Evolutionary conservation across 2,888 invertebrate genomes (phyloP), one percentile per base, ranked within the genome.

Genomic region (Tipula vernalis): DNA sequence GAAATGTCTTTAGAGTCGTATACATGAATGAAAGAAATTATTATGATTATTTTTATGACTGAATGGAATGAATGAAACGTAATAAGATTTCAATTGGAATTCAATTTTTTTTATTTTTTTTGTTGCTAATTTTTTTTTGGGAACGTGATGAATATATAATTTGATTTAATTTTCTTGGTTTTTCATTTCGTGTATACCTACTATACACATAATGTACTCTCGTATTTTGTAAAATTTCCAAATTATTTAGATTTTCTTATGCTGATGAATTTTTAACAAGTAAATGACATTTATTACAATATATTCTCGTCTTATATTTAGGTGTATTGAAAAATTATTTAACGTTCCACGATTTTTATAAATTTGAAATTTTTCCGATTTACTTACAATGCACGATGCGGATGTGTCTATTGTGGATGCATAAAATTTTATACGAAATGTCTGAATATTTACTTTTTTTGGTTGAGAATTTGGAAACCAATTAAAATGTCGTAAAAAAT

Each of bases 21-120:
- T 28, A 13, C 5, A 71, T 28, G 71, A 71, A 71, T 71, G 71
- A 71, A 71, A 71, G 71, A 71, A 71, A 71, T 28, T 18, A 28
- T 71, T 71, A 71, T 71, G 71, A 71, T 71, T 71, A 71, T 71
- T 71, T 71, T 71, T 71, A 71, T 71, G 71, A 71, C 71, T 71
- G 28, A 71, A 71, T 71, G 28, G 71, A 71, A 71, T 71, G 71
- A 71, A 71, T 71, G 71, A 71, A 15, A 71, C 28, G 28, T 71
- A 71, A 71, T 71, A 71, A 71, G 71, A 71, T 71, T 71, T 71
- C 71, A 71, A 71, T 71, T 71, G 71, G 13, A 28, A 71, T 71
- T 28, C 71, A 28, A 71, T 28, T 71, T 28, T 71, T 71, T 71
- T 6, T 71, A 3, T 71, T 71, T 71, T 28, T 71, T 10, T n/a